phyloP scores from a whole-genome alignment of 2,888 invertebrate genomes.

The Oeneis ivallda region DNA sequence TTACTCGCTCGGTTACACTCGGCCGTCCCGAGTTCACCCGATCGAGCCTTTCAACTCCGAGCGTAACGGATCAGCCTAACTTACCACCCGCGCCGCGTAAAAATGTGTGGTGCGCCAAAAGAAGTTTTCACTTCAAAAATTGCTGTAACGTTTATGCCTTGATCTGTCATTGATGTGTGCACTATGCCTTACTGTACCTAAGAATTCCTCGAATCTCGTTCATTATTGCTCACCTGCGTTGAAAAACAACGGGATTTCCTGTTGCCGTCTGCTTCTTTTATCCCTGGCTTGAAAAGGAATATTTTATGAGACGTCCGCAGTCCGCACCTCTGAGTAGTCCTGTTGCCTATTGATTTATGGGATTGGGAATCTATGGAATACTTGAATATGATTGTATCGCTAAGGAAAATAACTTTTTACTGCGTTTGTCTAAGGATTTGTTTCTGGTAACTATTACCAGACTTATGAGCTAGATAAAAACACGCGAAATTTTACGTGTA shows the following conservation, averaged over 20 bases:
- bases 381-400: background rate
- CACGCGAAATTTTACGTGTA: too few relatives aligned
- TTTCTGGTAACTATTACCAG: too few relatives aligned
- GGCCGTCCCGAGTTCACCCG: too few relatives aligned
- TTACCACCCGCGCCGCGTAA: too few relatives aligned
- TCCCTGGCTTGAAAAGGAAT: slow-evolving; percentile 22
- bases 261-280: slow-evolving; percentile 31
- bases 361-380: background rate
- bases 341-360: slow-evolving; percentile 30
- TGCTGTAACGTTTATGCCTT: too few relatives aligned
- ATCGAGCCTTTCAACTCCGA: too few relatives aligned
- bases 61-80: too few relatives aligned
- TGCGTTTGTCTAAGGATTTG: too few relatives aligned
- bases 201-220: slow-evolving; percentile 32
- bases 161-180: background rate
- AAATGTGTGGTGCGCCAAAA: too few relatives aligned
- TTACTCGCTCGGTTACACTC: too few relatives aligned
- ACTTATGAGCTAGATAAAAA: too few relatives aligned
- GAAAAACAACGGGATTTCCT: slow-evolving; percentile 46
- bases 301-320: slow-evolving; percentile 27
- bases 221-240: slow-evolving; percentile 54
- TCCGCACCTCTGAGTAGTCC: slow-evolving; percentile 14
- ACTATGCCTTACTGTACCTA: slow-evolving; percentile 24
- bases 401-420: background rate
- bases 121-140: too few relatives aligned